phyloP scores from a whole-genome alignment of 2,888 invertebrate genomes.

The Neoascia interrupta region DNA sequence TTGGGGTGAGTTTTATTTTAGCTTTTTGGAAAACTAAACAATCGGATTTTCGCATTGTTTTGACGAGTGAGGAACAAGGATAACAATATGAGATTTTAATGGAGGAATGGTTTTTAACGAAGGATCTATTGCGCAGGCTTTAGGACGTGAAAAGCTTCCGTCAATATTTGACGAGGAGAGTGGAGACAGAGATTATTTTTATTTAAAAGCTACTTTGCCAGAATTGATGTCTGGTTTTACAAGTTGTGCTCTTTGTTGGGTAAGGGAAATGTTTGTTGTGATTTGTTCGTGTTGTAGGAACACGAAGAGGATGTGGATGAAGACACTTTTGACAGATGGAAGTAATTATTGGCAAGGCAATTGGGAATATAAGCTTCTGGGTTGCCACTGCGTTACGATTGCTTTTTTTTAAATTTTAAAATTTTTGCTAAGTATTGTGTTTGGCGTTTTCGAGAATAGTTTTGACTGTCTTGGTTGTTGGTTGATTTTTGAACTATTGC shows the following conservation, averaged over 20 bases:
- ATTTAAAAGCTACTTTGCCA: slow-evolving; percentile 30
- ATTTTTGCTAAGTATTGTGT: too few species aligned
- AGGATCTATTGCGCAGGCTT: slow-evolving; percentile 48
- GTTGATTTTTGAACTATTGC: too few species aligned
- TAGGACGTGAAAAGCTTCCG: too few species aligned
- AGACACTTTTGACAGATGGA: slow-evolving; percentile 30
- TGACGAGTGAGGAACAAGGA: slow-evolving; percentile 29
- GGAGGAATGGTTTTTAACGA: slow-evolving; percentile 30
- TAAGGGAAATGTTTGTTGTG: slow-evolving; percentile 28
- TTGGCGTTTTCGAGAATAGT: too few species aligned
- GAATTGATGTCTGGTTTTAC: slow-evolving; percentile 2
- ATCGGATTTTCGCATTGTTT: slow-evolving; percentile 21
- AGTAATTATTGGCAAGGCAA: not conserved
- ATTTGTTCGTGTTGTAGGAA: slow-evolving; percentile 35
- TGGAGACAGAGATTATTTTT: too few species aligned
- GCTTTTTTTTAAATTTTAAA: too few species aligned
- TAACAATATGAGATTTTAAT: slow-evolving; percentile 28
- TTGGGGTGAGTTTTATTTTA: slow-evolving; percentile 20
- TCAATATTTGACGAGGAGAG: too few species aligned
- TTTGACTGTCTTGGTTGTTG: too few species aligned
- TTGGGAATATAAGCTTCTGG: too few species aligned
- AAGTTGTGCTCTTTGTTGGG: not conserved
- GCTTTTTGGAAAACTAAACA: slow-evolving; percentile 34
- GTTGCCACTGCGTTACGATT: too few species aligned
- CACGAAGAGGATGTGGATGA: not conserved